phyloP scores from a whole-genome alignment of 2,797 vertebrate species.

The Lacerta bilineata region DNA sequence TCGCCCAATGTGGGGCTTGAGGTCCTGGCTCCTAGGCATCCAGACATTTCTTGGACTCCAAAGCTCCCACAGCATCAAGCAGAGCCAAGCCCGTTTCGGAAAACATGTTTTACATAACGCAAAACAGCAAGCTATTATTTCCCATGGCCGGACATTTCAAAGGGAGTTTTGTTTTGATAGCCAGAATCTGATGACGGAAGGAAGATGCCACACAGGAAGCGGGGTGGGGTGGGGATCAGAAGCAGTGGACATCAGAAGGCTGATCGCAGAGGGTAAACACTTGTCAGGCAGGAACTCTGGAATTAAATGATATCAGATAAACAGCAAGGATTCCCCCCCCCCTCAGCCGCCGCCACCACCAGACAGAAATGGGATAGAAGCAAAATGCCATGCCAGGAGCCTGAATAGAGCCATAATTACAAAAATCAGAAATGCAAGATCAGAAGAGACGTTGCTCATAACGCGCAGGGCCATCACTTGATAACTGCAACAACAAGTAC shows the following conservation, averaged over 20 bases:
- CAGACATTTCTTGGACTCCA: neutral
- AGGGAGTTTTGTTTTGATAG: constrained; percentile 56
- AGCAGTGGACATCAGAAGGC: constrained; percentile 65
- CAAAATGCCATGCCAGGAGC: neutral
- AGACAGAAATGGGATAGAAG: constrained; percentile 28
- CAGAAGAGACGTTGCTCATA: neutral
- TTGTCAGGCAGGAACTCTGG: constrained; percentile 58
- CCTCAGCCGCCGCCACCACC: constrained; percentile 46
- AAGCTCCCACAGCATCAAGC: neutral
- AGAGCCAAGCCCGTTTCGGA: neutral
- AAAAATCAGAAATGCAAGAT: constrained; percentile 14
- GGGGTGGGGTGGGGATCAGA: neutral
- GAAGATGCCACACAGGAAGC: constrained; percentile 60
- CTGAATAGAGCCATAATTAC: neutral
- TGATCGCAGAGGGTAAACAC: constrained; percentile 21
- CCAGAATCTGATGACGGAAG: constrained; percentile 47
- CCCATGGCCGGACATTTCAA: constrained; percentile 53
- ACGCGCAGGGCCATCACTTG: neutral
- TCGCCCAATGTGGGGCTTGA: no score
- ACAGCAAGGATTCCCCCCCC: constrained; percentile 36
- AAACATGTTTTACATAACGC: constrained; percentile 41
- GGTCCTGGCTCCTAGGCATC: no score
- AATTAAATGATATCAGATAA: constrained; percentile 58
- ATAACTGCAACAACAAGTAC: neutral
- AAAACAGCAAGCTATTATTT: constrained; percentile 57